Base-by-base conservation (phyloP, 2,888 invertebrate species). In the Limnephilus lunatus region DNA sequence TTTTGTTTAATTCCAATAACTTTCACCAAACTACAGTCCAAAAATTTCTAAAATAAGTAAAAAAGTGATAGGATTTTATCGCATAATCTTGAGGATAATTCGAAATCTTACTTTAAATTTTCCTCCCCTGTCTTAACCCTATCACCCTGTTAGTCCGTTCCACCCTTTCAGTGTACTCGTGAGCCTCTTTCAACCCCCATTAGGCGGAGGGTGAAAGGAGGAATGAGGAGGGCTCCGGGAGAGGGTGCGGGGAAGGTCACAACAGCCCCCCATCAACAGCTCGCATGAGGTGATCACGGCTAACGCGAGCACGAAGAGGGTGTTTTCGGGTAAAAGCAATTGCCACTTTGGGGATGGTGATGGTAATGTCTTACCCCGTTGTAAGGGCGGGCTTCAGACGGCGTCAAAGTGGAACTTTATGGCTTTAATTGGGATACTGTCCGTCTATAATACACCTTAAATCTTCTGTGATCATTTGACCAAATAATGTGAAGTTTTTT, bases 231-330 rank as follows among this genome's bases (percentile, higher is more conserved):
- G n/a, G n/a, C n/a, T n/a, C n/a, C 31, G 68, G 68, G 5, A 25
- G 68, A 53, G 68, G 68, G 25, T 2, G 68, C 68, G 68, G 39
- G 44, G 86, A 86, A 86, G 86, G 86, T 86, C 86, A 44, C 86
- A 86, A 86, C 86, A 86, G n/a, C 86, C 48, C 86, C 86, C 86
- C 44, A 68, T 88, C 30, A 88, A 88, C 88, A 88, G 31, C 88
- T 88, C 88, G 88, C 35, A 68, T 68, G 88, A 88, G 68, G 68
- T 88, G 88, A 88, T 53, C 88, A 88, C 68, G 9, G 39, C 44
- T 85, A 85, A 85, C 35, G 85, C 35, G 53, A 88, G 68, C 53
- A 31, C 14, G 53, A 32, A 53, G 53, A 32, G 87, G 87, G 87
- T 44, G 85, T 32, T 82, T 82, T 82, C 32, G 85, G 86, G 48